Evolutionary conservation across 2,113 vertebrate genomes (phyloP).

Genomic region (Corydoras maculifer): DNA sequence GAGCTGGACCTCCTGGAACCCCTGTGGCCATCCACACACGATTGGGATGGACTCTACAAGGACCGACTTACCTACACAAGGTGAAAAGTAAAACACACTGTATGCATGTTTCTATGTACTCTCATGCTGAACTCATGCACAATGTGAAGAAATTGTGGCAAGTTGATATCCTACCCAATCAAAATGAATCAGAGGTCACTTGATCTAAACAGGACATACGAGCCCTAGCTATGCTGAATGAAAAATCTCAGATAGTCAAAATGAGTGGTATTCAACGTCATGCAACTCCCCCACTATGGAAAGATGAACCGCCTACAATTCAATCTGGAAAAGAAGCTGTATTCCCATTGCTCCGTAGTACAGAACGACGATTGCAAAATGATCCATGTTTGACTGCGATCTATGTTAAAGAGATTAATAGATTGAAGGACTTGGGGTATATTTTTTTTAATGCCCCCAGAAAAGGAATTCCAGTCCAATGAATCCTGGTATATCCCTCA

Average conservation of each 20-base stretch:
- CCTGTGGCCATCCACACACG: too few species aligned
- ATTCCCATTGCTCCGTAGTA: not conserved
- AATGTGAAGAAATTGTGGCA: slow-evolving; percentile 7
- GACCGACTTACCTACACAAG: too few species aligned
- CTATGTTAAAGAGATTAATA: not conserved
- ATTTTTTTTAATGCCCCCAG: not conserved
- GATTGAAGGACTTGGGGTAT: not conserved
- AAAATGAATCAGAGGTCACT: not conserved
- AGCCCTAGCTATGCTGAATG: slow-evolving; percentile 9
- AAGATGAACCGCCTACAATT: not conserved
- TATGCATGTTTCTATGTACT: not conserved
- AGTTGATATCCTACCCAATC: slow-evolving; percentile 1
- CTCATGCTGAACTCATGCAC: not conserved
- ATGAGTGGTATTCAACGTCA: slow-evolving; percentile 4
- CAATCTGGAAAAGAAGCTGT: not conserved
- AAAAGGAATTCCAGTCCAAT: not conserved
- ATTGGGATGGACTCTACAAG: too few species aligned
- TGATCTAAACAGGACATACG: slow-evolving; percentile 2
- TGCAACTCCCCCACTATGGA: slow-evolving; percentile 11
- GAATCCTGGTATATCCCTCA: not conserved
- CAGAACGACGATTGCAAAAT: not conserved
- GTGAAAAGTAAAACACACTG: too few species aligned
- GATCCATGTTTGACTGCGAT: not conserved
- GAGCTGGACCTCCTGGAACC: too few species aligned
- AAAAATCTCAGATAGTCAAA: not conserved